Percentiles rank a stretch among this genome's conserved stretches.
Evolutionary conservation across 2,888 invertebrate genomes (phyloP).

Genomic region (Theretra japonica): DNA sequence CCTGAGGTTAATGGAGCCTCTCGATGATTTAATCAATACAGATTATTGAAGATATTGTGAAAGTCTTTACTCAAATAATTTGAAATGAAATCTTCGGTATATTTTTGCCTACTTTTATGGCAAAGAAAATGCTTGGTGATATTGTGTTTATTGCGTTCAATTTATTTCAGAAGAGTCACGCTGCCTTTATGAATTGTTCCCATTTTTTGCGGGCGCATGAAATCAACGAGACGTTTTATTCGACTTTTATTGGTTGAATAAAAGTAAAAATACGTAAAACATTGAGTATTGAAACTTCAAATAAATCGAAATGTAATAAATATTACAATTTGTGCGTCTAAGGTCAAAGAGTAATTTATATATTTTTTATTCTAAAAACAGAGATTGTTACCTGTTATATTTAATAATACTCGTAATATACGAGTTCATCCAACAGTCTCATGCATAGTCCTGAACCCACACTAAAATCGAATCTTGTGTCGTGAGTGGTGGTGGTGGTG

Average conservation of each 20-base stretch:
- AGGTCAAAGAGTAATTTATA: no score
- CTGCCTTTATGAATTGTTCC: not conserved
- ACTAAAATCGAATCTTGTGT: no score
- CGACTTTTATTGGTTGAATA: not conserved
- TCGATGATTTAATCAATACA: constrained; percentile 16
- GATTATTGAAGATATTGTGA: constrained; percentile 7
- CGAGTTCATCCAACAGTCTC: no score
- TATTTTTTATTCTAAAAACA: no score
- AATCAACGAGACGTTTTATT: not conserved
- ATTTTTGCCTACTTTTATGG: not conserved
- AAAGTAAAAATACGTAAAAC: not conserved
- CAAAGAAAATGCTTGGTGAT: not conserved
- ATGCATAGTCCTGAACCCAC: no score
- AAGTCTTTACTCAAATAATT: constrained; percentile 20
- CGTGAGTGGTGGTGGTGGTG: no score
- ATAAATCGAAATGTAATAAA: no score
- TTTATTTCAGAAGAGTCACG: not conserved
- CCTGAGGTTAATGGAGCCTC: constrained; percentile 25
- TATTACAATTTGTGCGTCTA: no score
- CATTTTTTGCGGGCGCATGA: constrained; percentile 3
- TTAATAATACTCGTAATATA: no score
- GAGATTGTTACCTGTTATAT: no score
- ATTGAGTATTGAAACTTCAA: no score
- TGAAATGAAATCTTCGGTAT: not conserved
- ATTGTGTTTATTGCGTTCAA: not conserved